A percentile compares a stretch with the other conserved stretches of the same genome.
Evolutionary conservation across 2,113 vertebrate species (phyloP).

Genomic region (Gobiocypris rarus): DNA sequence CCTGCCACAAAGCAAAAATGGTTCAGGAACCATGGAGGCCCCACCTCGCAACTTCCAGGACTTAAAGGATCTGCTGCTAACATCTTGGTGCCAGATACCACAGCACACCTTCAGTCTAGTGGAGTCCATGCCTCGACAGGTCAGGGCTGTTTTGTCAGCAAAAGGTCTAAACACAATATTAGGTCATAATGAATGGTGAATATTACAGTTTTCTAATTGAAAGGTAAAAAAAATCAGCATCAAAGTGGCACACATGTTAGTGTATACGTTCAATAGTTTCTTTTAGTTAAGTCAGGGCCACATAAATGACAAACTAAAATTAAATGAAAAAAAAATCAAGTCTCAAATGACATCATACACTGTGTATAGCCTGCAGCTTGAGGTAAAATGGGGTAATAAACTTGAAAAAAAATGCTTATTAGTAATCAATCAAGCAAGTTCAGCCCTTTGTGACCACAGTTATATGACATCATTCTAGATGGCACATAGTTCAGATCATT

Average conservation of each 20-base stretch:
- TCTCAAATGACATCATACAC: not conserved
- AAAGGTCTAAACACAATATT: too few species aligned
- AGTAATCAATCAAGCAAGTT: not conserved
- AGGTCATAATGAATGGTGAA: too few species aligned
- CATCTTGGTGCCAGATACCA: too few species aligned
- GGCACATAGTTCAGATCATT: not conserved
- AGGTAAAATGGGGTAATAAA: not conserved
- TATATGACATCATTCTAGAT: slow-evolving; percentile 5
- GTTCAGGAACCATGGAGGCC: too few species aligned
- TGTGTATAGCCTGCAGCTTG: not conserved
- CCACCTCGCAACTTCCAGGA: too few species aligned
- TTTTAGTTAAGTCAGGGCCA: not conserved
- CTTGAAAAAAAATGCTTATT: not conserved
- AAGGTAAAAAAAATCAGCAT: not conserved
- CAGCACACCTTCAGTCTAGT: too few species aligned
- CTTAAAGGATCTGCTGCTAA: too few species aligned
- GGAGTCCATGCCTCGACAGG: too few species aligned
- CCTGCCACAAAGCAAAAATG: too few species aligned
- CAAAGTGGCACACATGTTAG: not conserved
- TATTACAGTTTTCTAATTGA: not conserved
- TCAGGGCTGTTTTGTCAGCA: too few species aligned
- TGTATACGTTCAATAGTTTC: not conserved
- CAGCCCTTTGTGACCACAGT: slow-evolving; percentile 13
- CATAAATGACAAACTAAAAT: not conserved
- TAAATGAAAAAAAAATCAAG: not conserved